Percentiles rank a stretch among this genome's conserved stretches.
phyloP scores from a whole-genome alignment of 2,113 vertebrate genomes.

The Rhea pennata region DNA sequence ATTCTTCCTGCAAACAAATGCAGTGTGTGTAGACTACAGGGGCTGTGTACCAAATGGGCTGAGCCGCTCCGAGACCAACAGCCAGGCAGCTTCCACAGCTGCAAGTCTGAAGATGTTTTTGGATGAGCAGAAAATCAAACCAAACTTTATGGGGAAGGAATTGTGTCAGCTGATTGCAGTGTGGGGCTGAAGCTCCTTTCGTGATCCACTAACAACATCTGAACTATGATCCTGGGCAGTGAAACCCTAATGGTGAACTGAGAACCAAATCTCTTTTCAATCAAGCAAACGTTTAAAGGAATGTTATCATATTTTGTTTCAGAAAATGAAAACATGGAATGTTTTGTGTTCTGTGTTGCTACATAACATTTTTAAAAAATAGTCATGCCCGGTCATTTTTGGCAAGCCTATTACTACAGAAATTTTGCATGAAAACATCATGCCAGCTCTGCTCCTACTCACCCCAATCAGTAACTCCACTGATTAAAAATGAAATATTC shows the following conservation, averaged over 20 bases:
- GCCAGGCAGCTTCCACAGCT: rapidly evolving
- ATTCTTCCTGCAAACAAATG: background rate
- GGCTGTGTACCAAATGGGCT: background rate
- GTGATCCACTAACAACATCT: background rate
- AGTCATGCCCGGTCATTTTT: background rate
- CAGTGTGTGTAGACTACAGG: rapidly evolving
- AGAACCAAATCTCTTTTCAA: background rate
- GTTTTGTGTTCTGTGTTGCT: background rate
- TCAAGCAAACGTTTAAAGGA: background rate
- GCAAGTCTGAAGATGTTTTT: background rate
- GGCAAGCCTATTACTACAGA: background rate
- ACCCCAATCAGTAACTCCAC: background rate
- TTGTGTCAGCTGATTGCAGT: background rate
- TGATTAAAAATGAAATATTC: background rate
- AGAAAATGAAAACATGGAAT: background rate
- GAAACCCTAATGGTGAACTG: background rate
- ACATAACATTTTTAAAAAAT: background rate
- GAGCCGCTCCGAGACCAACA: background rate
- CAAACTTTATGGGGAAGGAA: background rate
- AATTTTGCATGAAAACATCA: background rate
- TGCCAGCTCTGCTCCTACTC: background rate
- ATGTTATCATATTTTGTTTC: background rate
- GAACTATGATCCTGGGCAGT: background rate
- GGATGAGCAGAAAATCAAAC: background rate
- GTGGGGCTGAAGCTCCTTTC: background rate